Evolutionary conservation across 2,113 vertebrate species (phyloP), one percentile per base, ranked within the genome.

Genomic region (Tragelaphus strepsiceros): DNA sequence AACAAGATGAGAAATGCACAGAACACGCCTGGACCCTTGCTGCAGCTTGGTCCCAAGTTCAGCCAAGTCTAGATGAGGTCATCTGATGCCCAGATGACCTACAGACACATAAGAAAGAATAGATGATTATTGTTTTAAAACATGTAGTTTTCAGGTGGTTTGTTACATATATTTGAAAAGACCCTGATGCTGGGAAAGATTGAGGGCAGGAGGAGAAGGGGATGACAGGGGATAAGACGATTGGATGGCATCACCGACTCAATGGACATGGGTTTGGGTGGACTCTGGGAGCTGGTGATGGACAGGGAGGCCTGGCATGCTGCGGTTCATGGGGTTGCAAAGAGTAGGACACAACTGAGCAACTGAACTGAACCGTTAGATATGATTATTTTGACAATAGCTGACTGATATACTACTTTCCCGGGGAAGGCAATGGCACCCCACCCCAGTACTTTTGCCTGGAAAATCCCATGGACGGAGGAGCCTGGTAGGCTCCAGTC

Each of bases 261-360:
- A 5, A 11, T 71, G n/a, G 64, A 35, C 64, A 35, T 71, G 64
- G n/a, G 64, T 71, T 21, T 71, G 9, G 17, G n/a, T 35, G n/a
- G n/a, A 71, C 17, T 21, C 64, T 0, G 1, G 64, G n/a, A 35
- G 17, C 32, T 21, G n/a, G 64, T 10, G n/a, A 35, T 21, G 64
- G n/a, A 21, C n/a, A 35, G n/a, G 32, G 64, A 71, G n/a, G 17
- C 64, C 64, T 35, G 64, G n/a, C 64, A 5, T 71, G 9, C 9
- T 67, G 64, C 0, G 0, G 64, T 71, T 71, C 64, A 71, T 21
- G 64, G n/a, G 17, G n/a, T 35, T 1, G 1, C 64, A 67, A 67
- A 67, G n/a, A 67, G 17, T 35, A 0, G 3, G 64, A 21, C 17
- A 71, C 0, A 0, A 71, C 32, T 11, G n/a, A 71, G 64, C n/a